Base-by-base conservation (phyloP, 2,113 vertebrate genomes). In the Pachycephala philippinensis region DNA sequence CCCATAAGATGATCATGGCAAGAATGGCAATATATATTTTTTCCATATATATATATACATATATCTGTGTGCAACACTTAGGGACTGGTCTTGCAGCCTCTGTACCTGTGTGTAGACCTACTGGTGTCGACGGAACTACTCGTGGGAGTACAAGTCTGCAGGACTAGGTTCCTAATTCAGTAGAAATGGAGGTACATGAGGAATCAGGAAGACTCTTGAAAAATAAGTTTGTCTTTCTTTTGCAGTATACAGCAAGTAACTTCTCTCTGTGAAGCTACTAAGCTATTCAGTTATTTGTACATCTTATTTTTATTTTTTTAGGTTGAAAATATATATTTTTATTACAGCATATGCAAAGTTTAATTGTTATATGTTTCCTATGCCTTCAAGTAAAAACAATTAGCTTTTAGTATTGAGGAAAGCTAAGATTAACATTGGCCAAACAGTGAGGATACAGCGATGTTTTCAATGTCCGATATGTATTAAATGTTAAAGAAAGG, bases 401-500 rank as follows among this genome's bases (percentile, higher is more conserved):
- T 97, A 90, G 90, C 90, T 95, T 93, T 93, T 96, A 95, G 79
- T 93, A 54, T 35, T 11, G 9, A 96, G 92, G 82, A 97, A 97
- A 95, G 93, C 95, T 92, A 92, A 75, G 61, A 52, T 87, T 95
- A 93, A 93, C 91, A 63, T 95, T 96, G 96, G 97, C 97, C 97
- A 98, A 98, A 97, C 95, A 96, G 96, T 96, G 96, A 97, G 90
- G 97, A 96, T 86, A 94, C 80, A 45, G 72, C 74, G 92, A 96
- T 90, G 85, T 75, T 97, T 96, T 95, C 63, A 33, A 95, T 96
- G 96, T 95, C 86, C 8, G 53, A 92, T 96, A 97, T 97, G 97
- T 72, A 94, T 64, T 92, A 93, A 92, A 97, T 97, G 97, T 93
- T 96, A 97, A 97, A 87, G 83, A 90, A 97, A 98, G 96, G 97